Conservation (phyloP, 2,888 invertebrate genomes). For the Watsonalla cultraria region DNA sequence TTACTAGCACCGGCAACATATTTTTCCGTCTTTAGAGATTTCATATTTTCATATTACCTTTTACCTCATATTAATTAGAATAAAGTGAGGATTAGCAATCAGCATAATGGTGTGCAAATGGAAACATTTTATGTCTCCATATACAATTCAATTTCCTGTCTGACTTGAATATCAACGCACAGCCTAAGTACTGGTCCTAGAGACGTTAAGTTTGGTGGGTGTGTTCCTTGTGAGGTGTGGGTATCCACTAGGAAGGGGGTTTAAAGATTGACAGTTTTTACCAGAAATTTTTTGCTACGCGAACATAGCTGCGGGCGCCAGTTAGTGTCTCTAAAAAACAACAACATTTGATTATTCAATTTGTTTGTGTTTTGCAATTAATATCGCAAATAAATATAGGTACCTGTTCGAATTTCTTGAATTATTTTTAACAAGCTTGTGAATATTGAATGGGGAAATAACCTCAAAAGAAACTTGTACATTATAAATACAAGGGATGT, state of each 20-base stretch:
- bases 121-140: background rate
- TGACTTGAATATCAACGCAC: background rate
- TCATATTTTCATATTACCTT: conserved; percentile 16
- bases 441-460: background rate
- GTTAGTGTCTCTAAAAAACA: background rate
- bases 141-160: background rate
- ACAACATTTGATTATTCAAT: background rate
- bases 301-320: no score
- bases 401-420: no score
- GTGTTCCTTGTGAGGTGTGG: no score
- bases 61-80: conserved; percentile 1
- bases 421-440: background rate
- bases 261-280: no score
- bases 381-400: no score
- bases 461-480: background rate
- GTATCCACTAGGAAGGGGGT: no score
- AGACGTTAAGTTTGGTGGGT: no score
- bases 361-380: background rate
- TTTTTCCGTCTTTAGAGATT: conserved; percentile 23
- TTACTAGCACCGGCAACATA: conserved; percentile 18
- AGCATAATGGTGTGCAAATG: no score
- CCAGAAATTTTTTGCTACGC: no score
- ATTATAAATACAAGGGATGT: conserved; percentile 27
- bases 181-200: background rate
- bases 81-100: background rate